Conservation (phyloP, 2,888 invertebrate genomes). For the Nephrotoma flavescens region DNA sequence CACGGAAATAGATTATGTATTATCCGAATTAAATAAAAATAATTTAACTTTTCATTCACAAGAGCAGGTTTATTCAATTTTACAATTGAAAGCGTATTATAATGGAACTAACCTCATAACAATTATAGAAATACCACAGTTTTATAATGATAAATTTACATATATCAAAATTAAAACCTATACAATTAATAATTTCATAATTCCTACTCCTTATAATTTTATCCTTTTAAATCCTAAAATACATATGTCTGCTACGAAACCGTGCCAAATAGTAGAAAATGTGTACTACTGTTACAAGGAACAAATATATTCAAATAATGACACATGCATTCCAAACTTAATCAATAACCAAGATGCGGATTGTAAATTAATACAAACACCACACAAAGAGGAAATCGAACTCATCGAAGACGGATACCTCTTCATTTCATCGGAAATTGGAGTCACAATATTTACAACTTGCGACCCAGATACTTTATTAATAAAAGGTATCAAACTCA, state of each 20-base stretch:
- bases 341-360: neutral
- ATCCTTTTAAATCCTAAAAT: neutral
- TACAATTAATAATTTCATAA: neutral
- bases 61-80: neutral
- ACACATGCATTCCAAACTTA: neutral
- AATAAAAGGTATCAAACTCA: neutral
- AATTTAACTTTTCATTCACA: neutral
- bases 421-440: neutral
- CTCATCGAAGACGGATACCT: neutral
- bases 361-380: neutral
- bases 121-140: neutral
- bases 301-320: neutral
- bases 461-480: neutral
- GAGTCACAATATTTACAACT: neutral
- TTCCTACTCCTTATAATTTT: neutral
- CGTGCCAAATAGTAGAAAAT: neutral
- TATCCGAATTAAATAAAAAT: neutral
- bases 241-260: neutral
- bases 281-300: neutral
- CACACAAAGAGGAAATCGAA: neutral
- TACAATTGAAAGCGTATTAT: neutral
- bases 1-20: neutral
- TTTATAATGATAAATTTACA: neutral
- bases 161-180: neutral
- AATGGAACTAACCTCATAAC: neutral